Base-by-base conservation (phyloP, 2,888 invertebrate genomes). In the Ptychoptera albimana region DNA sequence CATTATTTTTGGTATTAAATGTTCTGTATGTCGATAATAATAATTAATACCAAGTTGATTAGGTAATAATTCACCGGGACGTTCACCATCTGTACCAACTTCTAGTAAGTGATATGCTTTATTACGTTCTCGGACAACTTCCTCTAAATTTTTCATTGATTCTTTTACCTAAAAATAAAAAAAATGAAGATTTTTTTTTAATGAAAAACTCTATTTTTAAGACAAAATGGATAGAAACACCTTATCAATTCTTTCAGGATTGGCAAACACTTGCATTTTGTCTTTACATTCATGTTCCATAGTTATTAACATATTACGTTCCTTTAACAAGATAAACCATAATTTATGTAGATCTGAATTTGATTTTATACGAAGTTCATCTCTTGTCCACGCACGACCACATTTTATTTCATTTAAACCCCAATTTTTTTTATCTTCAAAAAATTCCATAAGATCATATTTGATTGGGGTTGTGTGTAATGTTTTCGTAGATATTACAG, bases 311-410 rank as follows among this genome's bases (percentile, higher is more conserved):
- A 97, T 96, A 63, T 99, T 98, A 44, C 82, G 74, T 66, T 99
- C 98, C 68, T 97, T 99, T 43, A 96, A 66, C 45, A 98, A 68
- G 12, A 76, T 58, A 57, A 73, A 94, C 97, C 98, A 98, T 47
- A 98, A 67, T 68, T 97, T 94, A 61, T 98, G 98, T 46, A 98
- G 72, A 65, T 98, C 98, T 42, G 78, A 71, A 60, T 94, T 97
- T 39, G 91, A 91, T 66, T 97, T 98, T 40, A 96, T 75, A 56
- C 98, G 72, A 14, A 98, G 68, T 63, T 98, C 98, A 50, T 93
- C 93, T 45, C 71, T 63, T 48, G 69, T 79, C 96, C 96, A 97
- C 5, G 85, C 75, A 53, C 94, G 73, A 3, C 96, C 93, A 43
- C 77, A 76, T 67, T 76, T 78, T 8, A 94, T 74, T 57, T 77